These are phyloP conservation scores for Nannospalax galili DNA, from an alignment of 2,113 vertebrate genomes.

Conservation along the genomic window DNA sequence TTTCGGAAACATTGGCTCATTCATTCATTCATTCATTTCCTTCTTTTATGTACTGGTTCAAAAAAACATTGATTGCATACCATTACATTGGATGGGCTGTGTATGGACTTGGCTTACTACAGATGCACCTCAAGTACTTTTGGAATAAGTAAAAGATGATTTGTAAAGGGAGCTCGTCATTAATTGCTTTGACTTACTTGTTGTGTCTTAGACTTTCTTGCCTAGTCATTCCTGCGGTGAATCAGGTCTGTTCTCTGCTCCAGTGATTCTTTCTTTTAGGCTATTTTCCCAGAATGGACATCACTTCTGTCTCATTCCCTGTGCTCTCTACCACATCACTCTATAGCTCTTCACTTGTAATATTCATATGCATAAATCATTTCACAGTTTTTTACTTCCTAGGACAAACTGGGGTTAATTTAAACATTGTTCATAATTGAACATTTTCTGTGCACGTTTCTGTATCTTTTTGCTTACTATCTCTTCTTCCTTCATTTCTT, in stretches of 20 bases:
- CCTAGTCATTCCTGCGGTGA: background rate
- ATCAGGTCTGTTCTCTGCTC: background rate
- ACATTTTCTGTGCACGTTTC: background rate
- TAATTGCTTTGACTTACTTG: background rate
- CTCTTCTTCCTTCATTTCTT: background rate
- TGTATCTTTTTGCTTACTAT: background rate
- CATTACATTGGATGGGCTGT: background rate
- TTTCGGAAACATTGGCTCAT: background rate
- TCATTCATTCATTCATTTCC: background rate
- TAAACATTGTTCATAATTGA: background rate
- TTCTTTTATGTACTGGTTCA: background rate
- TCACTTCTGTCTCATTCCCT: conserved; percentile 30
- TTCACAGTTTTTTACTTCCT: background rate
- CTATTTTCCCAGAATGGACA: background rate
- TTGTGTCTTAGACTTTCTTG: background rate
- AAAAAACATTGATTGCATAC: background rate
- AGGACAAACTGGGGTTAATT: background rate
- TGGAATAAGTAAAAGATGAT: background rate
- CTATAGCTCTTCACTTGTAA: background rate
- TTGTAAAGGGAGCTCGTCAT: background rate
- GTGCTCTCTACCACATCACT: background rate
- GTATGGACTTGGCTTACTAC: background rate
- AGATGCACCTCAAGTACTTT: background rate
- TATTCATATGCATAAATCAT: background rate
- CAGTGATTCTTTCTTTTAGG: background rate